These are phyloP conservation scores for Ciconia stormi DNA, from an alignment of 2,113 vertebrate species.

Conservation along the genomic window DNA sequence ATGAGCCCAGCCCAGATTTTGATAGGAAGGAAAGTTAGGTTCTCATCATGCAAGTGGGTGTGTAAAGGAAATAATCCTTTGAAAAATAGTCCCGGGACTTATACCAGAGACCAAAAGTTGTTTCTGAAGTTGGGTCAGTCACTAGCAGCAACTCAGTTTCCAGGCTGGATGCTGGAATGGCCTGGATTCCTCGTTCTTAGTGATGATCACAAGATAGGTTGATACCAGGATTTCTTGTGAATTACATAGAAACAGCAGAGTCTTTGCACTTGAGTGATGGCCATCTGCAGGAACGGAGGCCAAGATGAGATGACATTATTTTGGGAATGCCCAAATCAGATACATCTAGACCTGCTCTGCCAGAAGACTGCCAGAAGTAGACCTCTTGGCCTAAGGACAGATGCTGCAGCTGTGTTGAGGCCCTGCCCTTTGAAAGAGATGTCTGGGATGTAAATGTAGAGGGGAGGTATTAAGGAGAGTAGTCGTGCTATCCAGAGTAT, in stretches of 20 bases:
- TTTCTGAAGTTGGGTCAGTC: background rate
- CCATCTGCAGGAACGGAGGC: background rate
- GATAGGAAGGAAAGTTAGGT: conserved; percentile 8
- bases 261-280: background rate
- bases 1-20: conserved; percentile 3
- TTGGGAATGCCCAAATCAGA: background rate
- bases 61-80: background rate
- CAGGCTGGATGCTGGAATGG: background rate
- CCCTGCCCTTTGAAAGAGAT: background rate
- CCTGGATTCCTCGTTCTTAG: background rate
- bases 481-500: background rate
- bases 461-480: background rate
- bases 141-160: background rate
- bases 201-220: background rate
- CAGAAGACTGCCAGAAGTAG: background rate
- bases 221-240: background rate
- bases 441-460: background rate
- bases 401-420: background rate
- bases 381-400: background rate
- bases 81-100: background rate
- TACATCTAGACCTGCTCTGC: background rate
- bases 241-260: background rate
- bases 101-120: background rate
- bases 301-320: background rate
- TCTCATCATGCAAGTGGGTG: conserved; percentile 22